Evolutionary conservation across 2,888 invertebrate species (phyloP).

Genomic region (Alcis repandata): DNA sequence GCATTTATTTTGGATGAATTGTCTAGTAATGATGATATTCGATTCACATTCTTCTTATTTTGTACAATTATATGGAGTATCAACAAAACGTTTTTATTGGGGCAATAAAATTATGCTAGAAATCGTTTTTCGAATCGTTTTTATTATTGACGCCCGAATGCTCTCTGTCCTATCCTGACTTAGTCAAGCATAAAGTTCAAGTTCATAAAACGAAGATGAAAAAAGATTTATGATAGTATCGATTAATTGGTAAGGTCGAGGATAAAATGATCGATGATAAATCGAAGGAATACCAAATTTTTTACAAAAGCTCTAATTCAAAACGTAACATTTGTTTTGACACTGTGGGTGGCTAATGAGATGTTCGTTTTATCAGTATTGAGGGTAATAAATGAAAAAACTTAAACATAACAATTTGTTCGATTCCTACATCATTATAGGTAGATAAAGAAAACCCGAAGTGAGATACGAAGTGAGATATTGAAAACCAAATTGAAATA

Average conservation of each 20-base stretch:
- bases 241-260: constrained; percentile 10
- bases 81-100: constrained; percentile 6
- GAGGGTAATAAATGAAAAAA: constrained; percentile 7
- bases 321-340: constrained; percentile 14
- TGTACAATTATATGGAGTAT: constrained; percentile 9
- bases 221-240: constrained; percentile 19
- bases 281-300: constrained; percentile 6
- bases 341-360: constrained; percentile 15
- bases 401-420: not conserved
- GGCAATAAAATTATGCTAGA: constrained; percentile 7
- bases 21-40: constrained; percentile 5
- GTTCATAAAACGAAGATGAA: constrained; percentile 18
- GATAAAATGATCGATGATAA: constrained; percentile 7
- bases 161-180: not conserved
- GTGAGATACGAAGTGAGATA: constrained; percentile 31
- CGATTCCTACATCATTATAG: not conserved
- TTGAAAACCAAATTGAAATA: constrained; percentile 35
- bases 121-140: constrained; percentile 8
- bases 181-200: constrained; percentile 18
- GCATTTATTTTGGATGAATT: not conserved
- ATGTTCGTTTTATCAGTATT: constrained; percentile 12
- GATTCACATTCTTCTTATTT: constrained; percentile 7
- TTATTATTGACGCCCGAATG: not conserved
- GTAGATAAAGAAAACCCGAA: not conserved
- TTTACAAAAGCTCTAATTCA: not conserved